Evolutionary conservation across 2,113 vertebrate genomes (phyloP).

Genomic region (Pelecanoides urinatrix): DNA sequence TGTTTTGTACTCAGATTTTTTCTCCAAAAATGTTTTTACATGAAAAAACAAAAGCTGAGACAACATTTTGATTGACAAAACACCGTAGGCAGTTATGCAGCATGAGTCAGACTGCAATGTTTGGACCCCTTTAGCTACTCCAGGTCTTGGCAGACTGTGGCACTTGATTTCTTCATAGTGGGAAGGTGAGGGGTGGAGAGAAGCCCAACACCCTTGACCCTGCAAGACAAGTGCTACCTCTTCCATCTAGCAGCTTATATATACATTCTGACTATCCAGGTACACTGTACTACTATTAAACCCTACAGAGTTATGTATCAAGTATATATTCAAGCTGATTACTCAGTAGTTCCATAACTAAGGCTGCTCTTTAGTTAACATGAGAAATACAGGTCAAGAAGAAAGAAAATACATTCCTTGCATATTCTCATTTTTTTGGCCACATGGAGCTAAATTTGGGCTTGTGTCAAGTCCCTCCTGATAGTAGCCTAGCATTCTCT

Average conservation of each 20-base stretch:
- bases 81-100: not conserved
- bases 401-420: not conserved
- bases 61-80: not conserved
- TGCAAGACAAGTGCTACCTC: not conserved
- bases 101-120: not conserved
- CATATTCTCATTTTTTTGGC: not conserved
- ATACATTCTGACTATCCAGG: not conserved
- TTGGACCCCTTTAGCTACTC: not conserved
- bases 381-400: not conserved
- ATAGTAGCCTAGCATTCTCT: not conserved
- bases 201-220: not conserved
- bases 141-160: not conserved
- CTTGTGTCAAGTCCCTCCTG: not conserved
- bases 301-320: not conserved
- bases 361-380: not conserved
- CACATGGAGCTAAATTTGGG: not conserved
- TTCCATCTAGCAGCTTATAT: not conserved
- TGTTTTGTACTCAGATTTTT: not conserved
- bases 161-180: not conserved
- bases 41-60: not conserved
- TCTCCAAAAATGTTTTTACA: not conserved
- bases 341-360: not conserved
- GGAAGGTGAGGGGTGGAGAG: rapidly evolving
- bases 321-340: not conserved
- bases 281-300: rapidly evolving